Conservation (phyloP, 2,888 invertebrate genomes). For the Folsomia manolachei region DNA sequence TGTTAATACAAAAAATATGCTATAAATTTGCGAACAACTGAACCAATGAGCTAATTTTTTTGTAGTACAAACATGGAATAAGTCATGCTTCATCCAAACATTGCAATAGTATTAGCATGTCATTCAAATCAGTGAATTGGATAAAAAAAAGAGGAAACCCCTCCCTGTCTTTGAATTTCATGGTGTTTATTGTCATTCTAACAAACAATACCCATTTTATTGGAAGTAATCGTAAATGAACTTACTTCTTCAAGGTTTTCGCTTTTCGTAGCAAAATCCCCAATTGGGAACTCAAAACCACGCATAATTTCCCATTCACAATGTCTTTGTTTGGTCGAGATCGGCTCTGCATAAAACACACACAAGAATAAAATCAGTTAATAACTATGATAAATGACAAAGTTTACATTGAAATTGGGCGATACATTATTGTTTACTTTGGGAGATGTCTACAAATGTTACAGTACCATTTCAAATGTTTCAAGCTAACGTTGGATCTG, state of each 20-base stretch:
- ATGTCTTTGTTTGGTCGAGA: slow-evolving; percentile 45
- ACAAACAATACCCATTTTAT: not conserved
- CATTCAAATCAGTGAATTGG: not conserved
- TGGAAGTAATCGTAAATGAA: not conserved
- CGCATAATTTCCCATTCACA: slow-evolving; percentile 50
- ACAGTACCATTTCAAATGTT: too few species aligned
- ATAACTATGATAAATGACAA: too few species aligned
- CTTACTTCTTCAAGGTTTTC: slow-evolving; percentile 45
- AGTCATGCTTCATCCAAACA: not conserved
- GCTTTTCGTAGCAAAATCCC: slow-evolving; percentile 46
- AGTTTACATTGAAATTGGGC: too few species aligned
- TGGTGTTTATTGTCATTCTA: too few species aligned
- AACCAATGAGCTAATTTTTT: too few species aligned
- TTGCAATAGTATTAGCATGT: not conserved
- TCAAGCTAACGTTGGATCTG: too few species aligned
- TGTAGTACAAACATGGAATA: too few species aligned
- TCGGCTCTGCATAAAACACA: slow-evolving; percentile 26
- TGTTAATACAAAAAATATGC: slow-evolving; percentile 40
- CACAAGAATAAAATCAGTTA: too few species aligned
- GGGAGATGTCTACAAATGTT: too few species aligned
- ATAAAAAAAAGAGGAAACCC: slow-evolving; percentile 2
- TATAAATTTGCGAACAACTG: too few species aligned
- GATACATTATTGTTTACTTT: too few species aligned
- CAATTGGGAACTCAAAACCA: slow-evolving; percentile 45
- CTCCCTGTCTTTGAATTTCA: not conserved